Evolutionary conservation across 1,140 invertebrate species (phyloP).

Genomic region (Micrasema minimum): DNA sequence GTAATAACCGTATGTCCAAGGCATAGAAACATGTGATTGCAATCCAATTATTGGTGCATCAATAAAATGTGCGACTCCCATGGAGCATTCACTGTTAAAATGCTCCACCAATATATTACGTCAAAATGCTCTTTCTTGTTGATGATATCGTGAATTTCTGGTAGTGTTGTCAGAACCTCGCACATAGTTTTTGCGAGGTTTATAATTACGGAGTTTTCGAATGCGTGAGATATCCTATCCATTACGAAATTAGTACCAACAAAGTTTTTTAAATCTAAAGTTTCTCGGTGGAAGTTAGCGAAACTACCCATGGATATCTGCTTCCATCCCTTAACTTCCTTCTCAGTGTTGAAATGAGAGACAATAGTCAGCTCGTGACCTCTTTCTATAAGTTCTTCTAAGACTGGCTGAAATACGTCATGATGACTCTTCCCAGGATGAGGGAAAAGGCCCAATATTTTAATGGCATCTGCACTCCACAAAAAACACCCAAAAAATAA

Average conservation of each 20-base stretch:
- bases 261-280: slow-evolving; percentile 56
- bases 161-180: slow-evolving; percentile 56
- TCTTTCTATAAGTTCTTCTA: slow-evolving; percentile 67
- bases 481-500: background rate
- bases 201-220: slow-evolving; percentile 43
- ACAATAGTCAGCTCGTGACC: slow-evolving; percentile 75
- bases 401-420: slow-evolving; percentile 72
- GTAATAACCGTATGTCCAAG: slow-evolving; percentile 68
- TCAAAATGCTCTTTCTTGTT: slow-evolving; percentile 69
- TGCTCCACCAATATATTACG: slow-evolving; percentile 68
- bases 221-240: slow-evolving; percentile 21
- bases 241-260: slow-evolving; percentile 44
- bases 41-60: slow-evolving; percentile 69
- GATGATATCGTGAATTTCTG: slow-evolving; percentile 58
- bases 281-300: slow-evolving; percentile 55
- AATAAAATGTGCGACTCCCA: slow-evolving; percentile 68
- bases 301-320: slow-evolving; percentile 59
- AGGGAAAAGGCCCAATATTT: slow-evolving; percentile 71
- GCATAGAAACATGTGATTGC: slow-evolving; percentile 69
- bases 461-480: background rate
- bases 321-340: slow-evolving; percentile 56
- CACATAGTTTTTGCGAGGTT: slow-evolving; percentile 61
- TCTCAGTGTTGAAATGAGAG: slow-evolving; percentile 65
- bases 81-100: slow-evolving; percentile 74
- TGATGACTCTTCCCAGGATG: slow-evolving; percentile 77